Percentiles rank a stretch among this genome's conserved stretches.
These are phyloP conservation scores for Mastomys coucha DNA, from an alignment of 2,113 vertebrate species.

Conservation along the genomic window DNA sequence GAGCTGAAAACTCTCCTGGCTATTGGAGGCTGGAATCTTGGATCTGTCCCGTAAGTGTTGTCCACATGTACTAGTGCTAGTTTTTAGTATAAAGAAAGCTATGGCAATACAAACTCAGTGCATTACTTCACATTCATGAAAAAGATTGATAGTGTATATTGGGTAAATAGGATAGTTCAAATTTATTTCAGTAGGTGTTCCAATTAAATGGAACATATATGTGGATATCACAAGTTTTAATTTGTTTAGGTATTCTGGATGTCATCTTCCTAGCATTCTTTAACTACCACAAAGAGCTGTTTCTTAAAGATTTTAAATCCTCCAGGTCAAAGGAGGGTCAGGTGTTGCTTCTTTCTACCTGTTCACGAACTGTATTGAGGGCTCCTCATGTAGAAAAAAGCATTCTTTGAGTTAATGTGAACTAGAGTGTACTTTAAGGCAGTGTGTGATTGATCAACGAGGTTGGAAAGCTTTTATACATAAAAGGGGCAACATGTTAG, in stretches of 20 bases:
- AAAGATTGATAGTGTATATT: neutral
- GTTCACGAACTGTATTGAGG: neutral
- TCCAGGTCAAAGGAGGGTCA: neutral
- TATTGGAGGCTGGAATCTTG: constrained; percentile 90
- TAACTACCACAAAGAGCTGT: neutral
- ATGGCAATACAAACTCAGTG: neutral
- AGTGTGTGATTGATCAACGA: too few species aligned
- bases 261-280: neutral
- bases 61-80: neutral
- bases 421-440: neutral
- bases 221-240: neutral
- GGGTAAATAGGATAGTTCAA: neutral
- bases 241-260: neutral
- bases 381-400: neutral
- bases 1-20: constrained; percentile 91
- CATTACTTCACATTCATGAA: neutral
- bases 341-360: neutral
- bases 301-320: neutral
- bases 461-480: too few species aligned
- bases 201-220: neutral
- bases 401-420: neutral
- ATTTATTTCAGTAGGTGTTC: neutral
- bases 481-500: too few species aligned
- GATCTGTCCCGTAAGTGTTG: constrained; percentile 75
- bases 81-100: neutral